These are phyloP conservation scores for Tragelaphus eurycerus DNA, from an alignment of 2,797 vertebrate species.

Conservation along the genomic window DNA sequence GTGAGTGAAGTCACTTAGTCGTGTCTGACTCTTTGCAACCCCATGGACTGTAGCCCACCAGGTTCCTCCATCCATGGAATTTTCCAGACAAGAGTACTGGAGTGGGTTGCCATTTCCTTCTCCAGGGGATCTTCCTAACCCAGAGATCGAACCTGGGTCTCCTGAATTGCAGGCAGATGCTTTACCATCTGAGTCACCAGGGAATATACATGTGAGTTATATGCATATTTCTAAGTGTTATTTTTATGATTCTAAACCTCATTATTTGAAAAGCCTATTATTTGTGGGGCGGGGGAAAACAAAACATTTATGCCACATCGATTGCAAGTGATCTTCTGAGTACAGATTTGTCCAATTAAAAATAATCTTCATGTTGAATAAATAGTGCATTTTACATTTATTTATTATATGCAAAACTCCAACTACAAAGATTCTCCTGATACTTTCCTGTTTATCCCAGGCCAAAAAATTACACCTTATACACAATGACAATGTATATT, in stretches of 20 bases:
- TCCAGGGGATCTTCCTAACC: not conserved
- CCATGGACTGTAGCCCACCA: not conserved
- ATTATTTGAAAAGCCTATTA: not conserved
- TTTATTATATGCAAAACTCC: not conserved
- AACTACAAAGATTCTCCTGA: not conserved
- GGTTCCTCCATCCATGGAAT: not conserved
- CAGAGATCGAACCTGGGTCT: not conserved
- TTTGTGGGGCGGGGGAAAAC: not conserved
- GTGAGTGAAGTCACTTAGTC: not conserved
- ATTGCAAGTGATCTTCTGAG: not conserved
- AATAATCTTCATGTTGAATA: not conserved
- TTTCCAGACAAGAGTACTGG: not conserved
- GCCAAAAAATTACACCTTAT: not conserved
- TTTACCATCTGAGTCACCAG: not conserved
- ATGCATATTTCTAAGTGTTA: not conserved
- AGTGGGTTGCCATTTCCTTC: not conserved
- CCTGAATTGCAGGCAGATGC: not conserved
- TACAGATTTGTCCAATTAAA: not conserved
- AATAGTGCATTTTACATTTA: not conserved
- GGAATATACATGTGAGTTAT: not conserved
- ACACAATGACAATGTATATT: not conserved
- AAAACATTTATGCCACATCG: not conserved
- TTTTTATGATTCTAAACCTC: not conserved
- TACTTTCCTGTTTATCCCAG: not conserved
- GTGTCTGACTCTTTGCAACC: not conserved